Conservation (phyloP, 2,113 vertebrate genomes). For the Bubalus kerabau region DNA sequence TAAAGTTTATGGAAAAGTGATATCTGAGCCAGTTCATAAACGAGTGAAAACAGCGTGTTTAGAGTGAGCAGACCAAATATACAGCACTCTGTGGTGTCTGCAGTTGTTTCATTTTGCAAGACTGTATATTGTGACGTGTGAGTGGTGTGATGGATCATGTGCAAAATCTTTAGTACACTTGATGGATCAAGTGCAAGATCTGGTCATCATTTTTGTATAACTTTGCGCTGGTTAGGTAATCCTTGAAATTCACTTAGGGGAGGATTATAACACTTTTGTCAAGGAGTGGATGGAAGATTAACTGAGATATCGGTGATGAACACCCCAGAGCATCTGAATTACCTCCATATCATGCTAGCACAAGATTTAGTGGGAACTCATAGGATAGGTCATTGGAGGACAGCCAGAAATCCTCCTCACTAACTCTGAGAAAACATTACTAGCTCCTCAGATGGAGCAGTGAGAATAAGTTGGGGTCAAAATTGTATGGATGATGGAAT, state of each 20-base stretch:
- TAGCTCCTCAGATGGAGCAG: background rate
- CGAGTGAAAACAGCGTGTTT: background rate
- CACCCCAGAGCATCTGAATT: background rate
- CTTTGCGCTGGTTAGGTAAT: background rate
- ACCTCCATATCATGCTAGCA: background rate
- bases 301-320: background rate
- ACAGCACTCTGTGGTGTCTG: background rate
- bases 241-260: background rate
- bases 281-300: background rate
- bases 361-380: background rate
- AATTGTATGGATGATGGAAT: background rate
- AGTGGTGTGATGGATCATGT: too few species aligned
- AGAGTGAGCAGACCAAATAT: background rate
- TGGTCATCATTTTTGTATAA: background rate
- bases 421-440: background rate
- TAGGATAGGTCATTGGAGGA: background rate
- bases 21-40: background rate
- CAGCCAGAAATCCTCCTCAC: background rate
- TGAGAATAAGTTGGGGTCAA: background rate
- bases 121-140: background rate
- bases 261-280: background rate
- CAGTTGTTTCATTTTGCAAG: background rate
- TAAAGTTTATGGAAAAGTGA: background rate
- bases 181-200: background rate
- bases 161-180: background rate